Conservation (phyloP, 2,797 vertebrate genomes). For the Pangasius djambal region DNA sequence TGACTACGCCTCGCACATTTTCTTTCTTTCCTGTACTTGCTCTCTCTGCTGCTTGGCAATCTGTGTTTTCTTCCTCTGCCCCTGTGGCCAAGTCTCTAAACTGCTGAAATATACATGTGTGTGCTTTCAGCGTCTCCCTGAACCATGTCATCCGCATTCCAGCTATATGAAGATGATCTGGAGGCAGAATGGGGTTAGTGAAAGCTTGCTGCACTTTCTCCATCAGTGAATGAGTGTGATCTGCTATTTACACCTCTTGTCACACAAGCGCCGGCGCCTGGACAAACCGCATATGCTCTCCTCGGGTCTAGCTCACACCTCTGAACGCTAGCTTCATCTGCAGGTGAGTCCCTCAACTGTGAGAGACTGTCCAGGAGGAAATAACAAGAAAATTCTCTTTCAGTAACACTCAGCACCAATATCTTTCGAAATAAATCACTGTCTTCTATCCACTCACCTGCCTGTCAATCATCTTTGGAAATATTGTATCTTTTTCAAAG, state of each 20-base stretch:
- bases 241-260: constrained; percentile 35
- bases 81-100: constrained; percentile 35
- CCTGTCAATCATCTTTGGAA: constrained; percentile 17
- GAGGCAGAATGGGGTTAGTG: constrained; percentile 22
- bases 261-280: neutral
- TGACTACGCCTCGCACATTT: neutral
- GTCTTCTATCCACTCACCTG: neutral
- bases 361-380: neutral
- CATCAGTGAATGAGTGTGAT: neutral
- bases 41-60: constrained; percentile 2
- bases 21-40: constrained; percentile 15
- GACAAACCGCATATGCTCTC: neutral
- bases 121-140: constrained; percentile 47
- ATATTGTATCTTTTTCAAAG: neutral
- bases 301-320: constrained; percentile 1
- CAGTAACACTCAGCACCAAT: neutral
- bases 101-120: constrained; percentile 56
- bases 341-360: constrained; percentile 12
- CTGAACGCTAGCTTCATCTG: neutral
- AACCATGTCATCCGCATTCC: constrained; percentile 28
- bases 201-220: constrained; percentile 1
- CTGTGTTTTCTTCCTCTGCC: constrained; percentile 13
- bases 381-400: constrained; percentile 4
- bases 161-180: neutral
- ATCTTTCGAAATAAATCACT: constrained; percentile 26